phyloP scores from a whole-genome alignment of 2,797 vertebrate genomes.

The Mycteria americana region DNA sequence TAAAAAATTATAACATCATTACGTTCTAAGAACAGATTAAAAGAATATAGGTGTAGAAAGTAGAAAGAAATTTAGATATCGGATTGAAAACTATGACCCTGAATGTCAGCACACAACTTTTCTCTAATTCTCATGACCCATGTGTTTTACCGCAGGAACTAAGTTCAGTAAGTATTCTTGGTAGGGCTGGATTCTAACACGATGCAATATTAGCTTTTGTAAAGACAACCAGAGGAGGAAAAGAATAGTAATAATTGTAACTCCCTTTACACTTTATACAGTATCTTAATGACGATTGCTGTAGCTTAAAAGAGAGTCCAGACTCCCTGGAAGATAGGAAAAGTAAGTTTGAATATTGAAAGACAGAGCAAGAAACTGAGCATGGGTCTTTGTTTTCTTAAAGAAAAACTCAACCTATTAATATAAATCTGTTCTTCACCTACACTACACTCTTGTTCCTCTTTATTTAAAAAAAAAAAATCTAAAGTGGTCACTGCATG shows the following conservation, averaged over 20 bases:
- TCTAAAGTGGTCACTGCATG: fast-evolving
- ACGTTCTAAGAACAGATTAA: neutral
- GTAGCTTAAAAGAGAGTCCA: neutral
- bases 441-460: neutral
- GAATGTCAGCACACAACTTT: neutral
- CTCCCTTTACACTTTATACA: neutral
- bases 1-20: neutral
- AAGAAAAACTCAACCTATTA: neutral
- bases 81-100: neutral
- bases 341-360: neutral
- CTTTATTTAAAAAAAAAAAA: neutral
- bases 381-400: neutral
- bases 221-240: neutral
- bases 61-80: neutral
- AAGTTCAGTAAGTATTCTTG: neutral
- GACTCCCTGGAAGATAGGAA: neutral
- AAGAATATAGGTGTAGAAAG: neutral
- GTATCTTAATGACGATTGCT: neutral
- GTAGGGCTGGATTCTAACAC: neutral
- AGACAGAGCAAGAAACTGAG: neutral
- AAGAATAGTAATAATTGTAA: neutral
- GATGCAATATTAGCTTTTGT: neutral
- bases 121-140: neutral
- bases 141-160: neutral
- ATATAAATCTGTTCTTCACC: neutral